These are phyloP conservation scores for Netelia fuscicornis DNA, from an alignment of 2,888 invertebrate genomes.

Conservation along the genomic window DNA sequence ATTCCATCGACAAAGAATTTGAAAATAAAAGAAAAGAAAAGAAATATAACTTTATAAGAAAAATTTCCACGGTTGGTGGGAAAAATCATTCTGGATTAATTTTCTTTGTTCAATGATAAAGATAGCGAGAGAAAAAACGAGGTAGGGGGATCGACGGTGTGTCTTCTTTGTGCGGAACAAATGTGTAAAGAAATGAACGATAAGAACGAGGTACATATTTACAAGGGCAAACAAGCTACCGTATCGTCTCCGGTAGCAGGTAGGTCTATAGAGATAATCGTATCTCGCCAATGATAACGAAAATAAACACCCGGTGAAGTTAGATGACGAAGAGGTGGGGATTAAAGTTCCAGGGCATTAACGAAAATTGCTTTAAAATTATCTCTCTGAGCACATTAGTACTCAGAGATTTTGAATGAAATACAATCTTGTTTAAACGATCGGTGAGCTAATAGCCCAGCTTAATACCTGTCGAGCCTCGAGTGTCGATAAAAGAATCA, in stretches of 20 bases:
- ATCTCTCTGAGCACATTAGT: conserved; percentile 16
- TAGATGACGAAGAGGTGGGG: background rate
- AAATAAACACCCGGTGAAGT: conserved; percentile 43
- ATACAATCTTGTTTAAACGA: conserved; percentile 3
- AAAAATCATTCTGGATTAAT: background rate
- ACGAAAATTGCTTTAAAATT: conserved; percentile 31
- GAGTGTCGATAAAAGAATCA: conserved; percentile 25
- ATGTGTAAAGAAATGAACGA: conserved; percentile 50
- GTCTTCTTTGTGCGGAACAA: conserved; percentile 16
- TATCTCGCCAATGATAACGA: conserved; percentile 59
- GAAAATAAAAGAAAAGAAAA: background rate
- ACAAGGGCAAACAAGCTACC: conserved; percentile 60
- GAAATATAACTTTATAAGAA: background rate
- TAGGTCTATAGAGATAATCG: conserved; percentile 38
- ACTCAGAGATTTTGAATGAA: conserved; percentile 15
- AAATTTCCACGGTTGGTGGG: background rate
- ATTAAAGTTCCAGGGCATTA: conserved; percentile 33
- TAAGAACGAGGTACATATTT: conserved; percentile 59
- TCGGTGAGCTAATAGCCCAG: background rate
- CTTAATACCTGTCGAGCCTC: background rate
- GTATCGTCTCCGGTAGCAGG: conserved; percentile 53
- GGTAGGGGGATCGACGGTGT: conserved; percentile 5
- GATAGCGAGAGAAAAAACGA: conserved; percentile 6
- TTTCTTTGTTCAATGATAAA: background rate
- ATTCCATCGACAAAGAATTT: conserved; percentile 1